Evolutionary conservation across 1,140 invertebrate species (phyloP).

Genomic region (Aphaenogaster floridana): DNA sequence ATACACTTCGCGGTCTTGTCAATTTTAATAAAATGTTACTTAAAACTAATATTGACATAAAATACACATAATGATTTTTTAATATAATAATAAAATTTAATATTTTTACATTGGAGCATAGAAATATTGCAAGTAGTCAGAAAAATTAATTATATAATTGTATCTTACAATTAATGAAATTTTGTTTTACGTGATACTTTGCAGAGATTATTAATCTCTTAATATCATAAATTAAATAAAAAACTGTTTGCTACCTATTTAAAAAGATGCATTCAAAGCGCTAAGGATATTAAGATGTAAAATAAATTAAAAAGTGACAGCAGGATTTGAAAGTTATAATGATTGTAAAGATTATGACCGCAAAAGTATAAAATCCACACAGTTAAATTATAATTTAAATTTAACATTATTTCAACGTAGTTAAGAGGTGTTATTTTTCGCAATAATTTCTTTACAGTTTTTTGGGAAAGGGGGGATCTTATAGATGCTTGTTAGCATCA

Average conservation of each 20-base stretch:
- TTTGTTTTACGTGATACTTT: neutral
- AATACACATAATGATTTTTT: constrained; percentile 6
- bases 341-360: neutral
- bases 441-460: too few relatives aligned
- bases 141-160: neutral
- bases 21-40: neutral
- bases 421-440: too few relatives aligned
- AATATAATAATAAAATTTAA: neutral
- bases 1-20: too few relatives aligned
- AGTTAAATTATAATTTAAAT: constrained; percentile 11
- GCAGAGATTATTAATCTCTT: neutral
- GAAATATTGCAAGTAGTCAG: neutral
- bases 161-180: neutral
- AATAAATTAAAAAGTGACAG: constrained; percentile 4
- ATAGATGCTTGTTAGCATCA: too few relatives aligned
- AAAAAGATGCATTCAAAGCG: neutral
- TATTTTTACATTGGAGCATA: neutral
- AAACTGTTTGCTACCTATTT: neutral
- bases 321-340: neutral
- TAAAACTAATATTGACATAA: neutral
- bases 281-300: neutral
- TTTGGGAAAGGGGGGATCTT: too few relatives aligned
- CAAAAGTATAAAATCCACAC: neutral
- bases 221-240: neutral
- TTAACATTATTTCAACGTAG: neutral